Evolutionary conservation across 1,140 invertebrate species (phyloP), one percentile per base, ranked within the genome.

Genomic region (Pectinophora gossypiella): DNA sequence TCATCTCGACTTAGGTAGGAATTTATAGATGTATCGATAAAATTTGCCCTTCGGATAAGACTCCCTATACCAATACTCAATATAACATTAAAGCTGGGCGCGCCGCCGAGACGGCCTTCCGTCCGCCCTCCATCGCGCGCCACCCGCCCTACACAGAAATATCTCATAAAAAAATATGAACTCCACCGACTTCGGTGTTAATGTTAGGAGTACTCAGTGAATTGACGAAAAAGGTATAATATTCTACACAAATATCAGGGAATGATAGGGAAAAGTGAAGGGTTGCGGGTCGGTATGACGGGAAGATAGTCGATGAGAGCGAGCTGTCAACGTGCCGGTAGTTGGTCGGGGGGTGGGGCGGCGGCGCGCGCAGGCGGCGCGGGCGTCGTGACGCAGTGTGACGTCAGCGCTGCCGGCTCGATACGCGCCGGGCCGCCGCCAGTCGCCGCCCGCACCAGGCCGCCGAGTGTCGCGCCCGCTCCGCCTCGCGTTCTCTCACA

Each of bases 371-470:
- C 45, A 64, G 66, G 79, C 79, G 76, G 82, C 80, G 80, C 80
- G 85, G 77, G 83, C 85, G 83, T 82, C 85, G 85, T 87, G 85
- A 88, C 87, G 85, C 87, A 88, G 85, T 88, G 85, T 88, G 86
- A 87, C 87, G 87, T 84, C 84, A 83, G 74, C 78, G 76, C 81
- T 66, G 68, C 68, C 76, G 74, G 77, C 81, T 85, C 82, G 62
- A 85, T 83, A 84, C 69, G 68, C 72, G 75, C 69, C 62, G 69
- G 68, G 72, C 72, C 68, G 64, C 59, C 75, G 67, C 68, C 82
- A 84, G 82, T 85, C 85, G 82, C 78, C 82, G 81, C 80, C 82
- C 81, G 80, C 72, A 74, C 64, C 80, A 78, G 83, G 84, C 84
- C 81, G 67, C 72, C 72, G 71, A 78, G 72, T 74, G 83, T 75